Evolutionary conservation across 2,113 vertebrate species (phyloP), one percentile per base, ranked within the genome.

Genomic region (Cavia aperea): DNA sequence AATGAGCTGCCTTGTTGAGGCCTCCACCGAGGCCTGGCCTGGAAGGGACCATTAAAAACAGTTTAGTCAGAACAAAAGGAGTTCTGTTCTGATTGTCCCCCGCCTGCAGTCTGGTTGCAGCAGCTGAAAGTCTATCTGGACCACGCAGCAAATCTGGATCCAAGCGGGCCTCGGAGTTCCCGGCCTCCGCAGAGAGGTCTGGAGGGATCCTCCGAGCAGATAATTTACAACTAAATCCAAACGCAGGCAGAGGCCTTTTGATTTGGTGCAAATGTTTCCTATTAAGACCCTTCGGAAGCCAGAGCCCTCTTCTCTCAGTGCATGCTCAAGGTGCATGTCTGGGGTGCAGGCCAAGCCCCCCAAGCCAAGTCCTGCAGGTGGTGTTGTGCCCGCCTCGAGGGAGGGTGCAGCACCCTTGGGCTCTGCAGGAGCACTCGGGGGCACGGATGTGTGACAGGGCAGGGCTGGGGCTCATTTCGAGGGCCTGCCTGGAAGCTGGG

Each of bases 51-150:
- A 99, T 98, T 98, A 98, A 98, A 98, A 98, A 98, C 98, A 98
- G 98, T 98, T 98, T 98, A 98, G 97, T 94, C 95, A 81, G 98
- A 99, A 99, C 98, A 99, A 99, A 99, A 98, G 98, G 93, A 96
- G 97, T 91, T 98, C 98, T 99, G 99, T 99, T 98, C 98, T 98
- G 95, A 98, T 98, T 99, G 98, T 99, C 97, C 97, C 96, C 97
- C 97, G 92, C 96, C 96, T 98, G 96, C 94, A 97, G 97, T 98
- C 97, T 97, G 97, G 97, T 98, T 82, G 96, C 96, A 93, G 97
- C 96, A 93, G 96, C 97, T 97, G 97, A 97, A 98, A 98, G 97
- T 96, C 97, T 97, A 97, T 97, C 97, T 96, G 97, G 97, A 96
- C 92, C 90, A 81, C 82, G 96, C 95, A 94, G 93, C 96, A 94